Base-by-base conservation (phyloP, 2,797 vertebrate species). In the Adelosebastes latens region DNA sequence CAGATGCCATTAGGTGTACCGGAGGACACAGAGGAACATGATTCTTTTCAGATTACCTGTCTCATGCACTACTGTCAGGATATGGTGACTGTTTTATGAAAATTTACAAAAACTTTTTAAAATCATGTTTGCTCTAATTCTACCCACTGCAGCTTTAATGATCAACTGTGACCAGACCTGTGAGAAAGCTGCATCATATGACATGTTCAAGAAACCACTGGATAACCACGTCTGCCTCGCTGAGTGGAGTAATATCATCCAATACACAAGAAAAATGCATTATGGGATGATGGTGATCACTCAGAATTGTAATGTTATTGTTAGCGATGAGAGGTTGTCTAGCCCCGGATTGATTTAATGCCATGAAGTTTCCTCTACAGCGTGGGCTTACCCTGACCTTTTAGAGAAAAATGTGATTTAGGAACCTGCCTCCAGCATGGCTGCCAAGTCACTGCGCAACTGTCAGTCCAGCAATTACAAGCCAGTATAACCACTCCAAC, bases 311-410 rank as follows among this genome's bases (percentile, higher is more conserved):
- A 72, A 75, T 65, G 69, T 84, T 83, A 83, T 84, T 88, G 74
- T 79, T 81, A 66, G 83, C 27, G 49, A 79, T 82, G 81, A 87
- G 68, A 86, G 77, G 77, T 78, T 72, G 58, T 85, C 75, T n/a
- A 20, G 74, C 70, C 61, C 31, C 8, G 4, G 77, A 89, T 76
- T 86, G 88, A 93, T 91, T 92, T 82, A 85, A 79, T 78, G 85
- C 73, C 59, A 14, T 39, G 66, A 78, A 22, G 83, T 82, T 87
- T 87, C 67, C 77, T 42, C 75, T 75, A 52, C 58, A 77, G 52
- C 53, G 36, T 20, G 22, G 70, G 73, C 64, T 83, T 22, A 72
- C 34, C 42, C 69, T 87, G 90, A 88, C 87, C 90, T 92, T 92
- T 92, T 63, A 76, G 55, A 83, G 52, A 62, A 72, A 81, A 67